Evolutionary conservation across 53 echinoderm and acorn worm species (phyloP), one percentile per base, ranked within the genome.

Genomic region (Pentamera pediparva): DNA sequence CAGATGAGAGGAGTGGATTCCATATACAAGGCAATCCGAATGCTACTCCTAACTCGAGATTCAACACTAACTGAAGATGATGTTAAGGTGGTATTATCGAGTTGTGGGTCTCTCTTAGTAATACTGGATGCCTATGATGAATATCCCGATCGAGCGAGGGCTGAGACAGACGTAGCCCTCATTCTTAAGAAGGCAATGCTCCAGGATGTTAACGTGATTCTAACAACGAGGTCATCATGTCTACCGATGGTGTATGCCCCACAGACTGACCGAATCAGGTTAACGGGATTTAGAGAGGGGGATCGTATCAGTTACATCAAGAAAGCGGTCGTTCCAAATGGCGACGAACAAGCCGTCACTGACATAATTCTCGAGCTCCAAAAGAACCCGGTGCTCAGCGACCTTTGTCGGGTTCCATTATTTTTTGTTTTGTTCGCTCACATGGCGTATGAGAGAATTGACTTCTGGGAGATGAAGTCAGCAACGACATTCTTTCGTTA

Each of bases 61-160:
- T 65, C 65, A 38, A 18, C 10, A 37, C 15, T 43, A 3, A 65
- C 4, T 22, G 65, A 45, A 41, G 15, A 45, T 28, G 43, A 41
- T 15, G 41, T 65, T 1, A 22, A 65, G 30, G 43, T 65, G 2
- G 12, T 65, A 24, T 17, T 41, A 25, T 18, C 18, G 4, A 62
- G 21, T 4, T 8, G 8, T 65, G 39, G 29, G 5, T 40, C 24
- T 10, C 3, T 41, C 27, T 3, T 65, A 26, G 8, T 65, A 1
- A 10, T 65, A 9, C 43, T 65, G 41, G 65, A 65, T 65, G 65
- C 40, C 21, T 65, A 25, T 41, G 65, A 65, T 29, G 65, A 65
- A 29, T 65, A 65, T 25, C 65, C 65, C 5, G 65, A 65, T 41
- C 22, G 43, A 65, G 47, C 24, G 2, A 25, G 43, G 25, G 8